Evolutionary conservation across 2,797 vertebrate genomes (phyloP), one percentile per base, ranked within the genome.

Genomic region (Strix occidentalis): DNA sequence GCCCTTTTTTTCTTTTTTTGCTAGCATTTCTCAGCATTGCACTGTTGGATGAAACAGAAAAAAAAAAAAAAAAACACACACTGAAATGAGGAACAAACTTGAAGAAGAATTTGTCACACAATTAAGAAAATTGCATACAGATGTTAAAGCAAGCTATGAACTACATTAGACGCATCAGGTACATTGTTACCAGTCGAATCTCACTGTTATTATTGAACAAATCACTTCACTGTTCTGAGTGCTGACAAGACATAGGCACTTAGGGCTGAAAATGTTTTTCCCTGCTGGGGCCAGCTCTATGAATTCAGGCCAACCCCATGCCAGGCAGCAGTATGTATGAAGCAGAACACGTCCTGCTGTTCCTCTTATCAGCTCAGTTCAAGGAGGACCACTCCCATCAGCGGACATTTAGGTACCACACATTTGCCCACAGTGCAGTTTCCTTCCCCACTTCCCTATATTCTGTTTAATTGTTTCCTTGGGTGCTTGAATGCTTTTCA

Each of bases 241-340:
- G 33, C 24, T 24, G 29, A 28, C 35, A 48, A 50, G 33, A n/a
- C 35, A 23, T 8, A 17, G 53, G 15, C 41, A 71, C 33, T 45
- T 31, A 48, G 15, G 43, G 21, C 53, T 66, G 43, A 56, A 66
- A 35, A 41, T 35, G 5, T n/a, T 63, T 72, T 45, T 19, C 39
- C 50, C 8, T 3, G 3, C 35, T 29, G 58, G 15, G 23, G 6
- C 26, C 58, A 50, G 64, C 28, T 21, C 53, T 39, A 4, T 15
- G 13, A 31, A 23, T 60, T 76, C 45, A 46, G 56, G 43, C 54
- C 63, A 75, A 4, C 20, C 45, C 45, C 57, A 58, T 2, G 3
- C 33, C 74, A 63, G 74, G 60, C 35, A 74, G 60, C 41, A 50
- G 35, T 6, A 37, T 0, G 0, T 39, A 39, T 0, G 0, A 61